Conservation (phyloP, 1,140 invertebrate genomes). For the Dysdera silvatica region DNA sequence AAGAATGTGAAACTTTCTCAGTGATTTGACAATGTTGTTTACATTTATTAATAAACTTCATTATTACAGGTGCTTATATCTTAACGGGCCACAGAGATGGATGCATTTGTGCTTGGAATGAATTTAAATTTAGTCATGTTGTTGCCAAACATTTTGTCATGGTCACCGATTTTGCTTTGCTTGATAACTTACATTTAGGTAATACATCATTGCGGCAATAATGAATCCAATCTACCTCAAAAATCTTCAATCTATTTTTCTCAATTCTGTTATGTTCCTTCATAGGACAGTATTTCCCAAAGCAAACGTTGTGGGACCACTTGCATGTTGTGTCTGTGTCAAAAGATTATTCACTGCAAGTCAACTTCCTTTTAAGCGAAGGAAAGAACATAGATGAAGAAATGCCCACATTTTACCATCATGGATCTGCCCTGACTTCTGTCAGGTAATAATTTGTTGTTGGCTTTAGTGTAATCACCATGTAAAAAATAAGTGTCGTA, state of each 20-base stretch:
- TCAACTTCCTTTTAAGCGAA: slow-evolving; percentile 14
- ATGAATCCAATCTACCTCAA: no score
- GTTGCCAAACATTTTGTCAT: slow-evolving; percentile 2
- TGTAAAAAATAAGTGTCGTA: no score
- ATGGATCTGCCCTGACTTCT: neutral
- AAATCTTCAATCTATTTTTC: no score
- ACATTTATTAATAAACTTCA: neutral
- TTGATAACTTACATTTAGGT: slow-evolving; percentile 18
- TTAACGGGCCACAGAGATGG: slow-evolving; percentile 17
- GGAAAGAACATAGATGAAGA: neutral
- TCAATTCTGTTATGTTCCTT: neutral
- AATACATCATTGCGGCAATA: no score
- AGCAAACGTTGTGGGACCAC: slow-evolving; percentile 4
- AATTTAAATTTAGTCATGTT: neutral
- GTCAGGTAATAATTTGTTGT: neutral
- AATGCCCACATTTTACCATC: neutral
- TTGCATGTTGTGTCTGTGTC: slow-evolving; percentile 20
- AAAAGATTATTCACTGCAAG: slow-evolving; percentile 9
- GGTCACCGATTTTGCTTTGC: slow-evolving; percentile 7
- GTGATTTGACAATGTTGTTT: neutral
- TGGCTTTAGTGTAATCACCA: neutral
- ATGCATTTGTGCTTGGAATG: slow-evolving; percentile 2
- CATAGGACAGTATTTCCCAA: slow-evolving; percentile 6
- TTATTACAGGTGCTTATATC: slow-evolving; percentile 13
- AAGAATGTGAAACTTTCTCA: neutral